These are phyloP conservation scores for Dryobotodes eremita DNA, from an alignment of 2,888 invertebrate species.

Conservation along the genomic window DNA sequence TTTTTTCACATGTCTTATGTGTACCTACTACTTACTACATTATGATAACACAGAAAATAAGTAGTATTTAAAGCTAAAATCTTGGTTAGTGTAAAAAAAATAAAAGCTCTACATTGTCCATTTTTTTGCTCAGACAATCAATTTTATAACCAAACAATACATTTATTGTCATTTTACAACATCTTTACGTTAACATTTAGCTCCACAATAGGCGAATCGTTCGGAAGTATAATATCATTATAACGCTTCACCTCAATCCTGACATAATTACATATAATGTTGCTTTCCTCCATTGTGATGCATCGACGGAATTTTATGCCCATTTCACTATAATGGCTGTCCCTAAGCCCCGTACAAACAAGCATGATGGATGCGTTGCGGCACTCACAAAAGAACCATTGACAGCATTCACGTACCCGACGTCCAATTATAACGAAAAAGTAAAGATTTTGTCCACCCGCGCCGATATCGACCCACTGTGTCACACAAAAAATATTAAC, in stretches of 20 bases:
- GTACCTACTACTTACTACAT: too few relatives aligned
- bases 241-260: slow-evolving; percentile 78
- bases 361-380: slow-evolving; percentile 85
- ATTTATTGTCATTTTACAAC: slow-evolving; percentile 54
- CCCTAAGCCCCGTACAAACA: slow-evolving; percentile 79
- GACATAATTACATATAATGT: slow-evolving; percentile 83
- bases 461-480: slow-evolving; percentile 69
- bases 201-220: slow-evolving; percentile 64
- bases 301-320: slow-evolving; percentile 85
- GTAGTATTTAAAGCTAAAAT: not conserved
- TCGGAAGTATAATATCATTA: slow-evolving; percentile 76
- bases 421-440: slow-evolving; percentile 83
- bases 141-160: slow-evolving; percentile 55
- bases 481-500: slow-evolving; percentile 69
- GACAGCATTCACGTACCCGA: slow-evolving; percentile 76
- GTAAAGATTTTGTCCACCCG: slow-evolving; percentile 79
- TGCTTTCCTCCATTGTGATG: slow-evolving; percentile 79
- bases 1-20: not conserved
- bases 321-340: slow-evolving; percentile 84
- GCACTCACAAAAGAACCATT: slow-evolving; percentile 83
- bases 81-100: slow-evolving; percentile 6
- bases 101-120: slow-evolving; percentile 8
- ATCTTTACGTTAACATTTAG: slow-evolving; percentile 47
- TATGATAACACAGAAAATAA: not conserved
- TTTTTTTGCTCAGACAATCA: slow-evolving; percentile 43